phyloP scores from a whole-genome alignment of 2,113 vertebrate genomes.

The Proterorhinus semilunaris region DNA sequence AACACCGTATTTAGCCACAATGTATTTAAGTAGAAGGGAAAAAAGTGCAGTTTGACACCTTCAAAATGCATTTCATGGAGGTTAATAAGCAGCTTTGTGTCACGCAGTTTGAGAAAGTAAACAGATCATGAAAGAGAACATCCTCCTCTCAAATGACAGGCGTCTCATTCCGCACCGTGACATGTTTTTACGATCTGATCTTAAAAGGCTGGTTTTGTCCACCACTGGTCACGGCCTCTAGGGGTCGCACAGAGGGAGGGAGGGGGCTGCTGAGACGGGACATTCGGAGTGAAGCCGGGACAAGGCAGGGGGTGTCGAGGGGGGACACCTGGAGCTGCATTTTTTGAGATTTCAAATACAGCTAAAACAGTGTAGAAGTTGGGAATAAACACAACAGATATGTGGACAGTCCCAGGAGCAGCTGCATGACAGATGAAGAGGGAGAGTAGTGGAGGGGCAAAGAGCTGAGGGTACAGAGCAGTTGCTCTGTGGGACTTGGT shows the following conservation, averaged over 20 bases:
- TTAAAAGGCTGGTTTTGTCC: conserved; percentile 17
- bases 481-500: conserved; percentile 13
- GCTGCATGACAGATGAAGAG: conserved; percentile 17
- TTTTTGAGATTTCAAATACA: background rate
- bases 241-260: background rate
- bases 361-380: background rate
- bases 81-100: conserved; percentile 11
- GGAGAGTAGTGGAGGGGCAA: conserved; percentile 15
- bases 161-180: conserved; percentile 10
- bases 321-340: background rate
- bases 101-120: conserved; percentile 14
- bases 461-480: conserved; percentile 16
- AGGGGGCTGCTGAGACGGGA: background rate
- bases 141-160: conserved; percentile 28
- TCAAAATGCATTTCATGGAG: background rate
- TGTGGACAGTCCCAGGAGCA: background rate
- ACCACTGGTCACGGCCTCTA: conserved; percentile 17
- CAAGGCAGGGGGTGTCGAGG: background rate
- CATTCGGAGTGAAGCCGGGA: conserved; percentile 1
- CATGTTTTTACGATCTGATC: conserved; percentile 24
- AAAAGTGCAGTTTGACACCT: background rate
- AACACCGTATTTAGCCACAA: too few species aligned
- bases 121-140: conserved; percentile 21
- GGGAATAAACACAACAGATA: background rate
- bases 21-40: too few species aligned